Evolutionary conservation across 2,888 invertebrate genomes (phyloP).

Genomic region (Eilema caniola): DNA sequence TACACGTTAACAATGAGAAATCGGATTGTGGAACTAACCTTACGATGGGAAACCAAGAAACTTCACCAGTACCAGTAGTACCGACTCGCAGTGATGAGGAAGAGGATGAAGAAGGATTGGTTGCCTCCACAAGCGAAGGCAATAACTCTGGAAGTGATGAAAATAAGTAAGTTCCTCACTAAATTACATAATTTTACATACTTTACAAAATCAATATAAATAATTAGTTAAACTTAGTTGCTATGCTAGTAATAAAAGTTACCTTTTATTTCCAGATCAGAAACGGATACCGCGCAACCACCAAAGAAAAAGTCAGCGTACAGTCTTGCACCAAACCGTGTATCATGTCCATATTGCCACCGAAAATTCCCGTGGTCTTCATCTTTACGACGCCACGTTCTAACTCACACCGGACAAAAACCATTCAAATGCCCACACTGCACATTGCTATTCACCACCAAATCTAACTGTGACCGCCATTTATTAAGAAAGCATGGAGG

Average conservation of each 20-base stretch:
- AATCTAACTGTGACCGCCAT: conserved; percentile 98
- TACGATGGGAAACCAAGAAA: conserved; percentile 87
- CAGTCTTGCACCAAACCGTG: conserved; percentile 97
- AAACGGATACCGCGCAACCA: conserved; percentile 87
- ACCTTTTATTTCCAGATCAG: conserved; percentile 85
- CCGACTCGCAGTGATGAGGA: conserved; percentile 86
- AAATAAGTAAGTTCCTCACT: conserved; percentile 86
- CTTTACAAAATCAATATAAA: not conserved
- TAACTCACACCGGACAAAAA: conserved; percentile 98
- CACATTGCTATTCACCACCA: conserved; percentile 97
- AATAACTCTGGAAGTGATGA: conserved; percentile 95
- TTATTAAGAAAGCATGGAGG: conserved; percentile 93
- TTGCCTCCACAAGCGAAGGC: conserved; percentile 93
- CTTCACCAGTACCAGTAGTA: conserved; percentile 91
- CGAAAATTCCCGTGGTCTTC: conserved; percentile 99
- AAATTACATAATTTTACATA: not conserved
- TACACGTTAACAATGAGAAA: conserved; percentile 65
- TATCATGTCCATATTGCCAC: conserved; percentile 97
- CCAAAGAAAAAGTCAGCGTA: conserved; percentile 97
- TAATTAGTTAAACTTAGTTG: not conserved
- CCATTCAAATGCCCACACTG: conserved; percentile 98
- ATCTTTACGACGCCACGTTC: conserved; percentile 96
- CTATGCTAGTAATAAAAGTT: conserved; percentile 3
- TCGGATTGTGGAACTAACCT: conserved; percentile 80
- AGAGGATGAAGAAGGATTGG: conserved; percentile 93